Conservation (phyloP, 1,140 invertebrate species). For the Ruditapes philippinarum region DNA sequence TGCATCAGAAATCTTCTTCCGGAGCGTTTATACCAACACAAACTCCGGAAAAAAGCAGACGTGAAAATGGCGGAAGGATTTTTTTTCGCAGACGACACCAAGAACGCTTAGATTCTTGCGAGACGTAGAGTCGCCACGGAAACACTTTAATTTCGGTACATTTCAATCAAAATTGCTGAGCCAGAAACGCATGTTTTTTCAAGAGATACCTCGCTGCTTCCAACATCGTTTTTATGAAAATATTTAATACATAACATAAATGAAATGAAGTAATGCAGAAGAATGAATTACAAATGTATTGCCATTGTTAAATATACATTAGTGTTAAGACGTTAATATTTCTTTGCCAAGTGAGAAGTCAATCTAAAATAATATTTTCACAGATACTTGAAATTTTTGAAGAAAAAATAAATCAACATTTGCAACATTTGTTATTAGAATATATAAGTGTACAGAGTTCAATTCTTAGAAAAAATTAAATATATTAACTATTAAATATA, state of each 20-base stretch:
- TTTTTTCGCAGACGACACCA: slow-evolving; percentile 25
- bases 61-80: neutral
- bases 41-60: neutral
- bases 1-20: slow-evolving; percentile 50
- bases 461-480: no score
- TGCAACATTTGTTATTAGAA: no score
- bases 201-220: neutral
- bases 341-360: no score
- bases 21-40: slow-evolving; percentile 28
- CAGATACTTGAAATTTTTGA: no score
- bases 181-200: slow-evolving; percentile 55
- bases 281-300: neutral
- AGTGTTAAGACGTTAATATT: no score
- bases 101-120: slow-evolving; percentile 34
- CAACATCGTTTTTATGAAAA: neutral
- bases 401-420: no score
- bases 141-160: slow-evolving; percentile 47
- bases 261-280: neutral
- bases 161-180: slow-evolving; percentile 55
- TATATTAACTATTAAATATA: no score
- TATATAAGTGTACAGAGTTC: no score
- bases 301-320: neutral
- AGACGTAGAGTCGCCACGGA: slow-evolving; percentile 35
- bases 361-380: no score
- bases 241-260: neutral